phyloP scores from a whole-genome alignment of 2,113 vertebrate genomes.

The Eptesicus fuscus region DNA sequence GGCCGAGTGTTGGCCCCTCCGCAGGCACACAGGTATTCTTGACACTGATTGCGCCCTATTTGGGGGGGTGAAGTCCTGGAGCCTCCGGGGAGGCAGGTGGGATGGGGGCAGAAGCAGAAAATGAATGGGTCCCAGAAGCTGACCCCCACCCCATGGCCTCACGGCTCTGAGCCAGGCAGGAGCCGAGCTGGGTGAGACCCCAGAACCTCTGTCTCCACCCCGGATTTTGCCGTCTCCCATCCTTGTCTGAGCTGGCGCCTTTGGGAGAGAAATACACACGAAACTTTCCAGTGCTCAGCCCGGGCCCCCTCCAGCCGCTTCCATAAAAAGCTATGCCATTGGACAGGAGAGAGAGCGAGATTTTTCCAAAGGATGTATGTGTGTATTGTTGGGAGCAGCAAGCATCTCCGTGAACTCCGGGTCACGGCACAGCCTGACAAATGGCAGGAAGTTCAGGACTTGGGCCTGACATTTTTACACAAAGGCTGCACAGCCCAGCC shows the following conservation, averaged over 20 bases:
- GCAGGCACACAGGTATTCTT: not conserved
- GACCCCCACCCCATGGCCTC: fast-evolving
- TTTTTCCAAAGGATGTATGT: slow-evolving; percentile 76
- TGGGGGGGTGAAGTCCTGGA: not conserved
- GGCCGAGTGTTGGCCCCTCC: not conserved
- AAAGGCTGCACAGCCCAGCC: slow-evolving; percentile 59
- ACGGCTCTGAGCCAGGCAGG: too few species aligned
- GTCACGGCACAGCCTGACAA: slow-evolving; percentile 72
- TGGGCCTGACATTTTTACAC: slow-evolving; percentile 66
- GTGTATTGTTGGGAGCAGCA: slow-evolving; percentile 66
- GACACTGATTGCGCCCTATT: not conserved
- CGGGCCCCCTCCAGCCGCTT: not conserved
- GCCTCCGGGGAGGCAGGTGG: not conserved
- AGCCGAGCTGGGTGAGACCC: not conserved
- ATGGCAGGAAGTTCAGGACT: slow-evolving; percentile 73
- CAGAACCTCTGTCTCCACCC: not conserved
- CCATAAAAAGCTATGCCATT: slow-evolving; percentile 54
- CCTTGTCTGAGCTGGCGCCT: not conserved
- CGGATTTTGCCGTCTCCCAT: not conserved
- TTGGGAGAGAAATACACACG: not conserved
- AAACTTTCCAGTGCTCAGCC: slow-evolving; percentile 21
- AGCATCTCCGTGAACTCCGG: slow-evolving; percentile 56
- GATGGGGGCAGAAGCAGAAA: not conserved
- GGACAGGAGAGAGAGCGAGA: not conserved
- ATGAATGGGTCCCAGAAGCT: not conserved